Evolutionary conservation across 2,888 invertebrate species (phyloP).

Genomic region (Oeneis ivallda): DNA sequence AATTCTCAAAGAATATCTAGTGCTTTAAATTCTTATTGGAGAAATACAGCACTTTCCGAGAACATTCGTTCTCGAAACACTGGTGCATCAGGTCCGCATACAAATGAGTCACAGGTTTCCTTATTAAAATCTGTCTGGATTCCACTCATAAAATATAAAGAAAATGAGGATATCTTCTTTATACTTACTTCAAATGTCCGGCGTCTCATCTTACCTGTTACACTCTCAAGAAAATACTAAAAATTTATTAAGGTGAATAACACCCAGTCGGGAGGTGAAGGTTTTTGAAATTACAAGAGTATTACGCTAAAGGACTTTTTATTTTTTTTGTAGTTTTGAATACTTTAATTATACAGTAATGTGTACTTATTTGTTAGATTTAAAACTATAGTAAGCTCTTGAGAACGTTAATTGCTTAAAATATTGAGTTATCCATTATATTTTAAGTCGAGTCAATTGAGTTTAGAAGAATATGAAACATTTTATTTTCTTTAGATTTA

Average conservation of each 20-base stretch:
- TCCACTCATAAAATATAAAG: conserved; percentile 34
- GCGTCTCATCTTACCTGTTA: conserved; percentile 35
- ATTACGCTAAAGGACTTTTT: too few species aligned
- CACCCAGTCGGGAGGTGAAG: conserved; percentile 44
- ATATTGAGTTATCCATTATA: too few species aligned
- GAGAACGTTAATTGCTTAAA: too few species aligned
- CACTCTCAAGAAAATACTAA: conserved; percentile 37
- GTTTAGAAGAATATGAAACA: too few species aligned
- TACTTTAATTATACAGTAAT: too few species aligned
- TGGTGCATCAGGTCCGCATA: conserved; percentile 35
- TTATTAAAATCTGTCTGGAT: conserved; percentile 42
- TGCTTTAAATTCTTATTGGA: conserved; percentile 26
- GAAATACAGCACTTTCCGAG: conserved; percentile 22
- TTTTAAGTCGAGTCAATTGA: too few species aligned
- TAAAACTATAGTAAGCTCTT: too few species aligned
- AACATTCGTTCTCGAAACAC: conserved; percentile 34
- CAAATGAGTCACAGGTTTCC: conserved; percentile 38
- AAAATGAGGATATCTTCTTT: conserved; percentile 39
- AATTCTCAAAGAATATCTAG: background rate
- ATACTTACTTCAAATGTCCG: conserved; percentile 36
- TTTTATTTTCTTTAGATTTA: too few species aligned
- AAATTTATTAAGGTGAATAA: conserved; percentile 39
- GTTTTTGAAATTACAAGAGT: conserved; percentile 40
- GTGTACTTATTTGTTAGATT: too few species aligned
- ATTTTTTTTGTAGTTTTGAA: too few species aligned